phyloP scores from a whole-genome alignment of 2,113 vertebrate genomes.

The Antigone vipio region DNA sequence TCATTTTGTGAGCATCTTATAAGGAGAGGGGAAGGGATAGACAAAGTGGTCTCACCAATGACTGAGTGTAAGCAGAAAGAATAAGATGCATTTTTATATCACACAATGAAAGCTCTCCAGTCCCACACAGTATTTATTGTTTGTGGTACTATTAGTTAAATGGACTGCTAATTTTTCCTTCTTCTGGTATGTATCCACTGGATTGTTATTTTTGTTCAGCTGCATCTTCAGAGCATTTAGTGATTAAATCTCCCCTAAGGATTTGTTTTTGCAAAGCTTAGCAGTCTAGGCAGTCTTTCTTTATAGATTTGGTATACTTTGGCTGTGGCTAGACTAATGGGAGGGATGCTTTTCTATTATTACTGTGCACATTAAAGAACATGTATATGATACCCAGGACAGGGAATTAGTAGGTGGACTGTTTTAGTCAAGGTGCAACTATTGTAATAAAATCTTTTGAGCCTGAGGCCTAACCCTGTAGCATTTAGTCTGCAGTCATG shows the following conservation, averaged over 20 bases:
- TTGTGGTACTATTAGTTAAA: slow-evolving; percentile 19
- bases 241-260: not conserved
- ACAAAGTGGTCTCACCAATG: not conserved
- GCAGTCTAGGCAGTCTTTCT: not conserved
- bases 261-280: slow-evolving; percentile 14
- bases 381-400: not conserved
- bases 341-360: not conserved
- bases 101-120: not conserved
- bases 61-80: not conserved
- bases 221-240: not conserved
- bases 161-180: slow-evolving; percentile 6
- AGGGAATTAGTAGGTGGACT: not conserved
- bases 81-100: slow-evolving; percentile 15
- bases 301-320: not conserved
- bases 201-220: slow-evolving; percentile 9
- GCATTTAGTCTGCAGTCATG: not conserved
- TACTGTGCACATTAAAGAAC: not conserved
- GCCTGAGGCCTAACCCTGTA: not conserved
- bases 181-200: not conserved
- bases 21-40: not conserved
- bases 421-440: not conserved
- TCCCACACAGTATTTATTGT: slow-evolving; percentile 1
- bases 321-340: not conserved
- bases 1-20: not conserved
- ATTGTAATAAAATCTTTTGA: not conserved